Evolutionary conservation across 2,113 vertebrate genomes (phyloP), one percentile per base, ranked within the genome.

Genomic region (Elephantulus edwardii): DNA sequence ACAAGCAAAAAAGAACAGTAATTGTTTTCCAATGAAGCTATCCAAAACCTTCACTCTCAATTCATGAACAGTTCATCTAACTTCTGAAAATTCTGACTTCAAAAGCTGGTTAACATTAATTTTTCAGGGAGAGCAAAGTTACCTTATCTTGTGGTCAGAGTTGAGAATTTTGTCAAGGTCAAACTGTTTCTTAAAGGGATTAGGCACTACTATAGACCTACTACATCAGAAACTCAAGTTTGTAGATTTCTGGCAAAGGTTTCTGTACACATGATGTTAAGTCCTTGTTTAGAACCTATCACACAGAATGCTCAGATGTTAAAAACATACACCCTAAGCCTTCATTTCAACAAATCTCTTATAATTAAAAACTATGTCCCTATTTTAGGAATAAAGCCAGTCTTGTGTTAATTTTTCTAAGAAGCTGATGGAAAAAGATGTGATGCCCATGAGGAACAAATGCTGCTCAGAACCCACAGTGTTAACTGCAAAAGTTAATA

Each of bases 11-110:
- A 91, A 70, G 82, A 93, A 83, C 33, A 52, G 87, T 38, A 88
- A 89, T 20, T 68, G 30, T 70, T 91, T 40, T 33, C 91, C 58
- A 58, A 83, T 44, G 89, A 94, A 84, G 60, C 60, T 54, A 74
- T 60, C 66, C 60, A 56, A 88, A 86, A 87, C 22, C 40, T 76
- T 87, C 64, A 92, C 44, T 33, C 85, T 90, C 77, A 26, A 94
- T 76, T 91, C 30, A 30, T 81, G 9, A 75, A 76, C 7, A 91
- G 48, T 82, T 68, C 66, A 62, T 79, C 66, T 80, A 85, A 90
- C 83, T 93, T 60, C 58, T 95, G 72, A 83, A 46, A 76, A 88
- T 75, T 80, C 35, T 93, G 80, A 72, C 75, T 78, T 92, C 70
- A 38, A 76, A 71, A 42, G 35, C 24, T 38, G 88, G 86, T 60